Base-by-base conservation (phyloP, 2,113 vertebrate species). In the Myotis yumanensis region DNA sequence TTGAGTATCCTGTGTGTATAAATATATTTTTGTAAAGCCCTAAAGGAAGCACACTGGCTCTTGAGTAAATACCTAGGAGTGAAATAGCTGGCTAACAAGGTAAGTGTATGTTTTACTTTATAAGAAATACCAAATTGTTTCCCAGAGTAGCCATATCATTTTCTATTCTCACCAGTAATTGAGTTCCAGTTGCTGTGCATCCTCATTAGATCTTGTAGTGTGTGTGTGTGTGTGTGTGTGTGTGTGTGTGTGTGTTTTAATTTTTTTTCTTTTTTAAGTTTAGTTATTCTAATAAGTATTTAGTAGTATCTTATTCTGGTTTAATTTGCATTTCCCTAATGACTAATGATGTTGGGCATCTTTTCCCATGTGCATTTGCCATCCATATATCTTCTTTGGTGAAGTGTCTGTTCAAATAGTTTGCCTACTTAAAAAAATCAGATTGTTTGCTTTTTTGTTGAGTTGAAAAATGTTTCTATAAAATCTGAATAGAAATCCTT, bases 401-500 rank as follows among this genome's bases (percentile, higher is more conserved):
- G 52, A 87, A 59, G 8, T 52, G 10, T 81, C 22, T 77, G 23
- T 90, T 80, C 35, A 90, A 51, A 88, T n/a, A 12, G 86, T 66
- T 90, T 76, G 9, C 11, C 4, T 35, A 85, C 40, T 54, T 62
- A 80, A 84, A 88, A 51, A 62, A 43, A 83, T 85, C 8, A 75
- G 6, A 23, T 30, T 80, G 28, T n/a, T 89, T 81, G 7, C 54
- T 91, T 82, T 73, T 35, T 69, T 88, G 32, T 32, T 37, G 22
- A 86, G 51, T 89, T 82, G 51, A 15, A 59, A 91, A 89, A 35
- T 23, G 1, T 10, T 51, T 86, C 80, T 54, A 62, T 46, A 37
- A 28, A 71, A 54, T 82, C 43, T 89, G 23, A 90, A 68, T 79
- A 92, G 32, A 95, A 90, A 92, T 62, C 40, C 12, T 62, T 46